These are phyloP conservation scores for Marcusenius ussheri DNA, from an alignment of 2,113 vertebrate species.

Conservation along the genomic window DNA sequence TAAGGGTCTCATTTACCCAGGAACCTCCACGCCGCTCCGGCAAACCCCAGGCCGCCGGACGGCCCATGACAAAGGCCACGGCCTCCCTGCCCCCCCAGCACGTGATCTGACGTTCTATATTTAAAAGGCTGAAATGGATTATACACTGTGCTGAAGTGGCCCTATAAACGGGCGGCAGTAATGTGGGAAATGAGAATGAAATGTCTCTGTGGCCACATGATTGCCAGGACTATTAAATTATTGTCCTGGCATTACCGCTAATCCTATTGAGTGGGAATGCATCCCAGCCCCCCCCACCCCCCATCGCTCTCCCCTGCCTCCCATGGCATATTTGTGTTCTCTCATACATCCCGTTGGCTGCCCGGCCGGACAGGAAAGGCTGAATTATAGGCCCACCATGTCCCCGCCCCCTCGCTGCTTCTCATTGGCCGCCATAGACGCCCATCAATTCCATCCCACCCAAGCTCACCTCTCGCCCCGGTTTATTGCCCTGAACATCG, in stretches of 20 bases:
- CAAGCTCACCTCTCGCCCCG: not conserved
- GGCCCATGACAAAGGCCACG: not conserved
- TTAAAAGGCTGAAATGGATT: conserved; percentile 10
- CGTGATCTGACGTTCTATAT: not conserved
- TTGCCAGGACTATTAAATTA: conserved; percentile 25
- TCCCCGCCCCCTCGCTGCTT: not conserved
- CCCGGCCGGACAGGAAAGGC: not conserved
- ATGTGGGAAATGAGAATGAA: conserved; percentile 24
- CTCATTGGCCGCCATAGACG: not conserved
- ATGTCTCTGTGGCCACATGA: conserved; percentile 20
- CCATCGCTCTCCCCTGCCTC: not conserved
- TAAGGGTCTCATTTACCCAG: not conserved
- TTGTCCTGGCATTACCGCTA: conserved; percentile 16
- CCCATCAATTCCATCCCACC: not conserved
- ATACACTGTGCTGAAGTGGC: conserved; percentile 1
- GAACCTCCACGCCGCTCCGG: not conserved
- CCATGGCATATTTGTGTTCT: not conserved
- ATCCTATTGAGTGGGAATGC: conserved; percentile 5
- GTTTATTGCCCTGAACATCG: not conserved
- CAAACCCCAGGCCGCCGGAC: not conserved
- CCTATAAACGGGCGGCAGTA: conserved; percentile 19
- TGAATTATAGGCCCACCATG: not conserved
- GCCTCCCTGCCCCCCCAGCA: not conserved
- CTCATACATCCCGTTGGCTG: not conserved
- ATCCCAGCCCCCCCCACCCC: not conserved